These are phyloP conservation scores for Dipodomys spectabilis DNA, from an alignment of 2,113 vertebrate species.

Conservation along the genomic window DNA sequence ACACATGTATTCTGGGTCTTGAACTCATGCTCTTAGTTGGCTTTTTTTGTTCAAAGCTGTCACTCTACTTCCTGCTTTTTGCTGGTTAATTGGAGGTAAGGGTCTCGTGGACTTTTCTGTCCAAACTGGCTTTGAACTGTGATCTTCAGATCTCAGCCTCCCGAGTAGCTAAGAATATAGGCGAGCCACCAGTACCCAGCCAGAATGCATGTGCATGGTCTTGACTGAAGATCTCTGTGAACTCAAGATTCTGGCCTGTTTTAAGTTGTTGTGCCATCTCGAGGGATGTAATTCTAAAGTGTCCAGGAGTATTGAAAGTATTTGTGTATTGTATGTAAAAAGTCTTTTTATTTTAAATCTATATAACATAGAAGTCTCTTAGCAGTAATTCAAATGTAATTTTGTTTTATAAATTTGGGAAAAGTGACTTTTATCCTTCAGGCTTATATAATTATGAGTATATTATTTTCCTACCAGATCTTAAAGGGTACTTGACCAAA, in stretches of 20 bases:
- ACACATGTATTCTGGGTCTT: no score
- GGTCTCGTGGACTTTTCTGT: no score
- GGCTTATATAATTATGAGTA: neutral
- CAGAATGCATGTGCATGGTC: neutral
- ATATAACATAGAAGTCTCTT: neutral
- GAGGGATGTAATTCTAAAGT: constrained; percentile 35
- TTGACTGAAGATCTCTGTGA: neutral
- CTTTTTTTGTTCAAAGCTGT: no score
- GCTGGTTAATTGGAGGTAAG: no score
- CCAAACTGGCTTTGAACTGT: no score
- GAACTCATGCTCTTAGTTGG: no score
- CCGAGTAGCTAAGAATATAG: no score
- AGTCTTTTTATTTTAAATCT: neutral
- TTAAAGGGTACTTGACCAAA: neutral
- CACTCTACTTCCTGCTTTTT: no score
- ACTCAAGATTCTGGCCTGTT: neutral
- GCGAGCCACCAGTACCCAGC: no score
- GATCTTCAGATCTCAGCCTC: no score
- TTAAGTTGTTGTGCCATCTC: neutral
- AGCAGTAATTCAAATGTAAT: constrained; percentile 11
- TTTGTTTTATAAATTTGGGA: constrained; percentile 20
- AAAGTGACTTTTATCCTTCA: constrained; percentile 10
- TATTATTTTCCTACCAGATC: constrained; percentile 12
- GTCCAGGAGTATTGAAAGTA: neutral
- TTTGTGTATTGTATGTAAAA: neutral